Percentiles rank a stretch among this genome's conserved stretches.
Evolutionary conservation across 2,113 vertebrate species (phyloP).

Genomic region (Chunga burmeisteri): DNA sequence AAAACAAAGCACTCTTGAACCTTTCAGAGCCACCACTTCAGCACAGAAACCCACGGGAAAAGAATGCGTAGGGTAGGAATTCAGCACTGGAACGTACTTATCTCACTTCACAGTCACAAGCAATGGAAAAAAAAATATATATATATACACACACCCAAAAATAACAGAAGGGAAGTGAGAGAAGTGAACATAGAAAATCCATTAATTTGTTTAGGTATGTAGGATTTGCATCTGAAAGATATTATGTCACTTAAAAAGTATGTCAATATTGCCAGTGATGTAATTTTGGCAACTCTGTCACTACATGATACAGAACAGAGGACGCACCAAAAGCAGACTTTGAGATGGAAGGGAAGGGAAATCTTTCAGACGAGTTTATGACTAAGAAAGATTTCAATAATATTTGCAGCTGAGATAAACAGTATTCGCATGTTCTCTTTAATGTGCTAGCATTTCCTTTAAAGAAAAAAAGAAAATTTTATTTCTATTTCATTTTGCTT

Average conservation of each 20-base stretch:
- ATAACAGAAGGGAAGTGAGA: background rate
- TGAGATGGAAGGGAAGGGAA: background rate
- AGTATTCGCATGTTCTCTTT: background rate
- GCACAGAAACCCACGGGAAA: background rate
- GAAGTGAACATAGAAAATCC: background rate
- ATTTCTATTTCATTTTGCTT: background rate
- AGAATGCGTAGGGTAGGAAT: background rate
- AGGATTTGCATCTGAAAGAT: background rate
- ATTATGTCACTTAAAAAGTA: background rate
- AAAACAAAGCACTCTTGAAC: conserved; percentile 21
- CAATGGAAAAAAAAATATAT: background rate
- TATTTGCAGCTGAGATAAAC: background rate
- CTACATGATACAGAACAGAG: background rate
- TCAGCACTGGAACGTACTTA: background rate
- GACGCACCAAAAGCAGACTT: background rate
- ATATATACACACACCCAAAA: background rate
- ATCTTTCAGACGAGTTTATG: background rate
- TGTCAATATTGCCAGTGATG: background rate
- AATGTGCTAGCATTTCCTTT: background rate
- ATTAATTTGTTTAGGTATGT: background rate
- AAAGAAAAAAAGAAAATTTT: background rate
- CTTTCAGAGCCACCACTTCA: background rate
- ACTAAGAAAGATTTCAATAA: background rate
- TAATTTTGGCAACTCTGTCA: background rate
- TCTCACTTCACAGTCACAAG: background rate